Evolutionary conservation across 1,140 invertebrate genomes (phyloP).

Genomic region (Lepidotrigona ventralis): DNA sequence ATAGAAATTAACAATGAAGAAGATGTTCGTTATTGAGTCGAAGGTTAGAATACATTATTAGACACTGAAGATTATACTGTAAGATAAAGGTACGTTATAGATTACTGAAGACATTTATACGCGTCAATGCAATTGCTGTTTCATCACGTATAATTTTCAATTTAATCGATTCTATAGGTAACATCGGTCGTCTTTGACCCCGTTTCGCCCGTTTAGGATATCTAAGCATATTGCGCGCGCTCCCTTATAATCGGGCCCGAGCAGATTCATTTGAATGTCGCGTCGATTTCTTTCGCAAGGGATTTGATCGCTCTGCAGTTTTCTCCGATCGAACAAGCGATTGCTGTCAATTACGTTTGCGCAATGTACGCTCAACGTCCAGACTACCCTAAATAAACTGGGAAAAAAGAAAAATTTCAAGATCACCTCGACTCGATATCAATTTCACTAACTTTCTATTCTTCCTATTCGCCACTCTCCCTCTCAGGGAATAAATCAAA

Average conservation of each 20-base stretch:
- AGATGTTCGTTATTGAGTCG: too few relatives aligned
- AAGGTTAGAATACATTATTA: too few relatives aligned
- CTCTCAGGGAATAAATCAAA: background rate
- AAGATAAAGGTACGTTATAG: too few relatives aligned
- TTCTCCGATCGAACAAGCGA: too few relatives aligned
- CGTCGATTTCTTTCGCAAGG: background rate
- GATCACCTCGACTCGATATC: background rate
- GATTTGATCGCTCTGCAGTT: background rate
- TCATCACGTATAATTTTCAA: background rate
- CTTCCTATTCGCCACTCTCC: background rate
- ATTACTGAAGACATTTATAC: background rate
- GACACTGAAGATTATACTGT: too few relatives aligned
- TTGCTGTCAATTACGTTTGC: background rate
- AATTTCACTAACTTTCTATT: background rate
- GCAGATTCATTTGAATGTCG: background rate
- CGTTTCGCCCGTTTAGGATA: slow-evolving; percentile 6
- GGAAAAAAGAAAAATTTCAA: background rate
- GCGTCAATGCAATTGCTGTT: background rate
- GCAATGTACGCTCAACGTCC: background rate
- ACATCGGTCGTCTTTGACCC: slow-evolving; percentile 11
- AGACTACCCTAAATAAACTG: background rate
- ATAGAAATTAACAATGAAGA: too few relatives aligned
- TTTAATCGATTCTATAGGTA: background rate
- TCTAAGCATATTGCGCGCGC: background rate
- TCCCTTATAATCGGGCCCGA: background rate